Evolutionary conservation across 2,797 vertebrate genomes (phyloP).

Genomic region (Neoniphon sammara): DNA sequence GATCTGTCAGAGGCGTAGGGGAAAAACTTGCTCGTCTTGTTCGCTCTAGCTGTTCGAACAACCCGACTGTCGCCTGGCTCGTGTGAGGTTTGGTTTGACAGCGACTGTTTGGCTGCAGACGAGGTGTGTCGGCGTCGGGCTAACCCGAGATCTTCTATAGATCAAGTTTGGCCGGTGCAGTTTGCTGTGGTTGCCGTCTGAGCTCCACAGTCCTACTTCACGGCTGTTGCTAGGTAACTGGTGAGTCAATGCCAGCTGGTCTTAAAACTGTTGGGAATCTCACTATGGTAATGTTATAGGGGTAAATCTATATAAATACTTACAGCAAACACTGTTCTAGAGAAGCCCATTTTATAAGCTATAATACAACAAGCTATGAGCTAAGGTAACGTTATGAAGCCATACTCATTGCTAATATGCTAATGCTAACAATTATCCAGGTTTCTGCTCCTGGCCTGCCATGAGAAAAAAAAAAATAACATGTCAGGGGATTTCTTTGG

Average conservation of each 20-base stretch:
- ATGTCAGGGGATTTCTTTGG: background rate
- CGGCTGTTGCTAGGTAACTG: slow-evolving; percentile 70
- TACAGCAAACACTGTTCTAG: no score
- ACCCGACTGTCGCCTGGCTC: background rate
- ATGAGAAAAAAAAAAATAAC: background rate
- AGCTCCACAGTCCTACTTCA: slow-evolving; percentile 36
- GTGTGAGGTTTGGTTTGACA: slow-evolving; percentile 36
- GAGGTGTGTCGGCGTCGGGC: slow-evolving; percentile 26
- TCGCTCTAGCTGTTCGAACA: slow-evolving; percentile 29
- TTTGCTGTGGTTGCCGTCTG: slow-evolving; percentile 11
- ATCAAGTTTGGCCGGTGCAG: slow-evolving; percentile 12
- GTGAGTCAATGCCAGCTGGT: slow-evolving; percentile 23
- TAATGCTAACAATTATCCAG: background rate
- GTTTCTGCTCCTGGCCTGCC: slow-evolving; percentile 3
- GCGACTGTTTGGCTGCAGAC: slow-evolving; percentile 28
- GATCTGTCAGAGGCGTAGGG: background rate
- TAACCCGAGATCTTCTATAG: background rate
- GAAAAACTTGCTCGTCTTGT: slow-evolving; percentile 62
- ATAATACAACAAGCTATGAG: no score
- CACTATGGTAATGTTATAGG: slow-evolving; percentile 28
- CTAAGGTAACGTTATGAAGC: no score
- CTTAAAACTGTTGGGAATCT: slow-evolving; percentile 32
- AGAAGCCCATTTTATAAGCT: no score
- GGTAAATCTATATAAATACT: slow-evolving; percentile 10
- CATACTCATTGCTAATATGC: background rate